Conservation (phyloP, 2,797 vertebrate species). For the Pangasius djambal region DNA sequence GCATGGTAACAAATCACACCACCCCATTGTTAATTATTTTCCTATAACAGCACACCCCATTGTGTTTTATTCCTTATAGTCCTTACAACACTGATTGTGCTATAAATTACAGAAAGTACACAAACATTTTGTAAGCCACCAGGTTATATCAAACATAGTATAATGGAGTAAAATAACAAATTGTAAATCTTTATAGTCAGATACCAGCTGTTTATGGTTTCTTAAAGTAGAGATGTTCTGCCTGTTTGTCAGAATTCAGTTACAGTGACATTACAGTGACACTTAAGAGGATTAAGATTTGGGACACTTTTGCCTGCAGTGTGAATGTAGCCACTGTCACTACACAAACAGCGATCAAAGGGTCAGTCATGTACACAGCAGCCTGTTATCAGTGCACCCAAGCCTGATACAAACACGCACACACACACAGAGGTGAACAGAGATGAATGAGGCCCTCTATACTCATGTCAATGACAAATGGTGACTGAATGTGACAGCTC, state of each 20-base stretch:
- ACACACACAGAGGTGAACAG: constrained; percentile 18
- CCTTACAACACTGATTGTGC: background rate
- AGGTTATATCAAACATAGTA: background rate
- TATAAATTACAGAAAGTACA: background rate
- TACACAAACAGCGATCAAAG: constrained; percentile 44
- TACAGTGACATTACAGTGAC: background rate
- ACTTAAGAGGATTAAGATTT: constrained; percentile 22
- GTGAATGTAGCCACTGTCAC: constrained; percentile 3
- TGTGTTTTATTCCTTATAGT: background rate
- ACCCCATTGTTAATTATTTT: background rate
- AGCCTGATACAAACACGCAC: background rate
- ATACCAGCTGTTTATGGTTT: background rate
- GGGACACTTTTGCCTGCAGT: constrained; percentile 10
- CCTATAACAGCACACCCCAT: background rate
- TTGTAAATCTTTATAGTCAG: background rate
- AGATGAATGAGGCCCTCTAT: constrained; percentile 40
- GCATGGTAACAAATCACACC: no score
- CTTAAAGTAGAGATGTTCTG: background rate
- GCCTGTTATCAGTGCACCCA: constrained; percentile 39
- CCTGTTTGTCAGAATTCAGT: background rate
- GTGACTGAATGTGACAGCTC: constrained; percentile 51
- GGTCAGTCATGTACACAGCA: constrained; percentile 40
- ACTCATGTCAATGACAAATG: constrained; percentile 39
- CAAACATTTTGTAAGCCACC: background rate
- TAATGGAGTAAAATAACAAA: background rate